Conservation (phyloP, 2,113 vertebrate genomes). For the Plecturocebus donacophilus region DNA sequence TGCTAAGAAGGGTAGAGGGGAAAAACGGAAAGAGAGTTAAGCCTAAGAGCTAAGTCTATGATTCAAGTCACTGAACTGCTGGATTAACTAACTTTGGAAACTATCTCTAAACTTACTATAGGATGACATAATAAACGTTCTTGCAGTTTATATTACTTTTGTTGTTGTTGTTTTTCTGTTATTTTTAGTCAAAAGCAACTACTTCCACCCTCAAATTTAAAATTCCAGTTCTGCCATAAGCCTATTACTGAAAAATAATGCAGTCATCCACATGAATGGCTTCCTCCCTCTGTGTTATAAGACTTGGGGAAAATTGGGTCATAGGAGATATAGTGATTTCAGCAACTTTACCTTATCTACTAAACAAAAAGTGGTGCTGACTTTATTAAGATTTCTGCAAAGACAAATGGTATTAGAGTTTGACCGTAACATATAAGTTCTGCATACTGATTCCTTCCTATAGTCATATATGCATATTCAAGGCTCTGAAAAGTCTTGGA, state of each 20-base stretch:
- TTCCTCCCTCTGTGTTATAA: neutral
- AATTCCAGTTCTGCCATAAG: neutral
- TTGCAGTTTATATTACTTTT: neutral
- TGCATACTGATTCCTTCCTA: neutral
- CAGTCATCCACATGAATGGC: neutral
- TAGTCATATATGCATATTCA: neutral
- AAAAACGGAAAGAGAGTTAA: neutral
- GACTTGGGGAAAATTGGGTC: neutral
- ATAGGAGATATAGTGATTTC: neutral
- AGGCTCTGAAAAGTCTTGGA: neutral
- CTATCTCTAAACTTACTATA: neutral
- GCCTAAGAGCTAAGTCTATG: neutral
- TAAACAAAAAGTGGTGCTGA: neutral
- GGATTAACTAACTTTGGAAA: neutral
- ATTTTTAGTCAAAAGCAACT: neutral
- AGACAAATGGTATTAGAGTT: neutral
- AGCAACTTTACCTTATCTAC: neutral
- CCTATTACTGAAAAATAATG: neutral
- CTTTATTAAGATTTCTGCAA: neutral
- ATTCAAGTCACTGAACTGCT: neutral
- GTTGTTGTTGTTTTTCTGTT: neutral
- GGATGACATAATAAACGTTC: neutral
- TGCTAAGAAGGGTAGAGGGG: neutral
- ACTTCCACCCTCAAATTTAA: neutral
- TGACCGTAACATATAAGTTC: neutral